phyloP scores from a whole-genome alignment of 2,113 vertebrate species.

The Lepus europaeus region DNA sequence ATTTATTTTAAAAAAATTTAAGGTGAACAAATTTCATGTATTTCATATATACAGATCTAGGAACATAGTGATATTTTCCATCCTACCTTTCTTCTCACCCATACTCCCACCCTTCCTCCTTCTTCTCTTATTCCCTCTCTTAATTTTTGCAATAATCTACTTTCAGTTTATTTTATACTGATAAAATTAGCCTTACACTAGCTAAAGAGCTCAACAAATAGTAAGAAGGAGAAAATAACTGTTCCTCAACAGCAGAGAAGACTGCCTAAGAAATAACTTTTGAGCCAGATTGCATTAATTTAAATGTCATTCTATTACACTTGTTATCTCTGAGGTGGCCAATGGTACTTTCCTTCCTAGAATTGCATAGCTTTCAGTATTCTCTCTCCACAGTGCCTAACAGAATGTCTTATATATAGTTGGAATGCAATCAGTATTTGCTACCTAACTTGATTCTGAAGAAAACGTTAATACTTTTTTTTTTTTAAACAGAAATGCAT shows the following conservation, averaged over 20 bases:
- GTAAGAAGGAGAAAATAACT: too few relatives aligned
- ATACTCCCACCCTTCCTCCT: too few relatives aligned
- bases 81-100: too few relatives aligned
- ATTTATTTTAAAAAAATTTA: too few relatives aligned
- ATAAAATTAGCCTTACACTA: too few relatives aligned
- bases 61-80: too few relatives aligned
- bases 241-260: not conserved
- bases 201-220: too few relatives aligned
- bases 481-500: slow-evolving; percentile 25
- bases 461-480: slow-evolving; percentile 12
- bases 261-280: slow-evolving; percentile 70
- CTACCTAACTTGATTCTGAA: slow-evolving; percentile 44
- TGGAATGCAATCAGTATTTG: slow-evolving; percentile 17
- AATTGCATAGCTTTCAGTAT: not conserved
- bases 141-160: too few relatives aligned
- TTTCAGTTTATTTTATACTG: too few relatives aligned
- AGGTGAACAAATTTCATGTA: too few relatives aligned
- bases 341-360: slow-evolving; percentile 4
- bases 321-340: not conserved
- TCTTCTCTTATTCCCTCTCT: too few relatives aligned
- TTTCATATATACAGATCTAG: too few relatives aligned
- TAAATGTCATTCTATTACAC: slow-evolving; percentile 2
- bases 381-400: not conserved
- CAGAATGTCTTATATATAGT: not conserved
- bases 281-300: slow-evolving; percentile 40